Base-by-base conservation (phyloP, 2,888 invertebrate species). In the Campoplex capitator region DNA sequence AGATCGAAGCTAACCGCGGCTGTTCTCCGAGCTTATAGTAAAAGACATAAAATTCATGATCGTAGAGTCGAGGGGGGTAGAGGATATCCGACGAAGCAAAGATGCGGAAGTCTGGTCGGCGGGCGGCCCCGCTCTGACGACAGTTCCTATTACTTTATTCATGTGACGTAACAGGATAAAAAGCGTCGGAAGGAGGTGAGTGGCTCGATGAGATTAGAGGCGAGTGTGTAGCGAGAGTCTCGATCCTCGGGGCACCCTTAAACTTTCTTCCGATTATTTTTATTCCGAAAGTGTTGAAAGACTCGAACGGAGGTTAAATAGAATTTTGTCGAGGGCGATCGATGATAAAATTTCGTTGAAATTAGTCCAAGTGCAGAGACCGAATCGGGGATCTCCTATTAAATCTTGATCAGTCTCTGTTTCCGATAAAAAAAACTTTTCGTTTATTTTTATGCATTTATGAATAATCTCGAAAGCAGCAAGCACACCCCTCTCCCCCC, bases 161-260 rank as follows among this genome's bases (percentile, higher is more conserved):
- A 94, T 94, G 94, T 93, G 93, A 93, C 93, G 92, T 94, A 94
- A 94, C 93, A 93, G 94, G 94, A 94, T 94, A 93, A 94, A 94
- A 94, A 94, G 91, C 92, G 93, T 94, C 91, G 91, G 92, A 91
- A 91, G 91, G 90, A 92, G 91, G 90, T 91, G 93, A 94, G 93
- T 94, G 93, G 90, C 92, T 92, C 92, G 92, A 94, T 93, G 93
- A 94, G 94, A 94, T 94, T 94, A 94, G 93, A 93, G 89, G 89
- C 91, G 23, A 23, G 62, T 76, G 91, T 91, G 84, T 89, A 91
- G 91, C 90, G 91, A 23, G 23, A 23, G 23, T 23, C 23, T 89
- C 90, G 91, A 93, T 91, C 91, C 85, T 76, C 54, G 76, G 78
- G 80, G 68, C 58, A 42, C 70, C 71, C 54, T 58, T 51, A 48